Conservation (phyloP, 2,888 invertebrate species). For the Hirtodrosophila alboralis region DNA sequence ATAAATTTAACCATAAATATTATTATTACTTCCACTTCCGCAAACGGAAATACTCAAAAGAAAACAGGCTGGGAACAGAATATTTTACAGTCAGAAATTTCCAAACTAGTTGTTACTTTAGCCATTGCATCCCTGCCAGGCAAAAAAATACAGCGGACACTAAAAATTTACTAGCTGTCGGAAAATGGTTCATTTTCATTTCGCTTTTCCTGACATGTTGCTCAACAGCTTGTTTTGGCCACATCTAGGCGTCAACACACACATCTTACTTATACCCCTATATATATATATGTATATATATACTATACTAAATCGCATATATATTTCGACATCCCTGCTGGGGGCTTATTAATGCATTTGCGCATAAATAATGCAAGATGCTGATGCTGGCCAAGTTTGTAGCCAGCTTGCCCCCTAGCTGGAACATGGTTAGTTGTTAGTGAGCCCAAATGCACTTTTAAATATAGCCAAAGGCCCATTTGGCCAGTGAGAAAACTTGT, state of each 20-base stretch:
- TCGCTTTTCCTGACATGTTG: conserved; percentile 42
- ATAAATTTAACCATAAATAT: no score
- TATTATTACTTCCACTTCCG: no score
- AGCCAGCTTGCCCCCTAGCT: neutral
- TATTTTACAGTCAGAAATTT: no score
- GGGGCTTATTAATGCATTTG: conserved; percentile 62
- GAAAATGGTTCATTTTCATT: conserved; percentile 58
- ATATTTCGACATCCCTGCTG: conserved; percentile 40
- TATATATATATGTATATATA: no score
- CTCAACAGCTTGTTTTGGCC: conserved; percentile 32
- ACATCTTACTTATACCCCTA: conserved; percentile 15
- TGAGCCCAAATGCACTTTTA: conserved; percentile 55
- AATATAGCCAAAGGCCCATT: conserved; percentile 46
- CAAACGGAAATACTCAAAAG: no score
- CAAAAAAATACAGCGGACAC: conserved; percentile 10
- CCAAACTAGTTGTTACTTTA: neutral
- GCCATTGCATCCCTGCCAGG: conserved; percentile 21
- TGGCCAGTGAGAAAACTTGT: conserved; percentile 39
- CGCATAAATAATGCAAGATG: conserved; percentile 59
- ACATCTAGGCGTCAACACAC: conserved; percentile 20
- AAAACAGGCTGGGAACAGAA: no score
- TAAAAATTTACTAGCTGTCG: conserved; percentile 66
- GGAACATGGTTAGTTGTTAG: conserved; percentile 5
- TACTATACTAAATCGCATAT: no score
- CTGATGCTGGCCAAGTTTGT: conserved; percentile 11